Conservation (phyloP, 2,797 vertebrate genomes). For the Myotis myotis region DNA sequence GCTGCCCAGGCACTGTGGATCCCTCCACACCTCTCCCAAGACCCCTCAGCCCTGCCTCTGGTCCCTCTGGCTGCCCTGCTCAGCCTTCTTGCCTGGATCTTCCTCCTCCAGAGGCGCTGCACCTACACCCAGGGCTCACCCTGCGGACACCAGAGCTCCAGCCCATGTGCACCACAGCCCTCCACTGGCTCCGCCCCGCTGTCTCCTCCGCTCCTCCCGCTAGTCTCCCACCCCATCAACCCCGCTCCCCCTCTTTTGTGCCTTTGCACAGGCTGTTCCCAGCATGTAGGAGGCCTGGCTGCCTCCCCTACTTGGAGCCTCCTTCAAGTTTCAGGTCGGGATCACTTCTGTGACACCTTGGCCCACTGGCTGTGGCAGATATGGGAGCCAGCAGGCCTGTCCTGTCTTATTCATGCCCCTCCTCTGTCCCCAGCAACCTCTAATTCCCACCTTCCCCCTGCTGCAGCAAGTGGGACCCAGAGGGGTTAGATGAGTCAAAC, state of each 20-base stretch:
- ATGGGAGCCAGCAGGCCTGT: background rate
- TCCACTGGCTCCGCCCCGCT: fast-evolving
- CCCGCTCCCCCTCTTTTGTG: too few relatives aligned
- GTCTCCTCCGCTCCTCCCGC: fast-evolving
- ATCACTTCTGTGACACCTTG: background rate
- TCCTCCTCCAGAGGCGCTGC: background rate
- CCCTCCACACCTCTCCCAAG: background rate
- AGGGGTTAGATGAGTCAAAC: background rate
- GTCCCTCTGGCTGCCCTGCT: background rate
- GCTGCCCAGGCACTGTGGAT: background rate
- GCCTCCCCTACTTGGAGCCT: background rate
- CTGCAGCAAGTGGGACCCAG: background rate
- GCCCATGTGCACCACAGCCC: background rate
- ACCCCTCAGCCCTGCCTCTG: background rate
- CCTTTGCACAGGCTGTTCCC: background rate
- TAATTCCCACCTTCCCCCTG: background rate
- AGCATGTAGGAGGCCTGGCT: background rate
- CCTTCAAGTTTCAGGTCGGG: background rate
- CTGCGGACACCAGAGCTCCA: fast-evolving
- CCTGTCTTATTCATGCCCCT: background rate
- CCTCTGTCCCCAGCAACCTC: background rate
- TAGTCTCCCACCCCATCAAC: background rate
- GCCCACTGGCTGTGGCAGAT: background rate
- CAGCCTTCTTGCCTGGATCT: background rate
- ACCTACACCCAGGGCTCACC: background rate